Evolutionary conservation across 2,113 vertebrate species (phyloP).

Genomic region (Lamprotornis superbus): DNA sequence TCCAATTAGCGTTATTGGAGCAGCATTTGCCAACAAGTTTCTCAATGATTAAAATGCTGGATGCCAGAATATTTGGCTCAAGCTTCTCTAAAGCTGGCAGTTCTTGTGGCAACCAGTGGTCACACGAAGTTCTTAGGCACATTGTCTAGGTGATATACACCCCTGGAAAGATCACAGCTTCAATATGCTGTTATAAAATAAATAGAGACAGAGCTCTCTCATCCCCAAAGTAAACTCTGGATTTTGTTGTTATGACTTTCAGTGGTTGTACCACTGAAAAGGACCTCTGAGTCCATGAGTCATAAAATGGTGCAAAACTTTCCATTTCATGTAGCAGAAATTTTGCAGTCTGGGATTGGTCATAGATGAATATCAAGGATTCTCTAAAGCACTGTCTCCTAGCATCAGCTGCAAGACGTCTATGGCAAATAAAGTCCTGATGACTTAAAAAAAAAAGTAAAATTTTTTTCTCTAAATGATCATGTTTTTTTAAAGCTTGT

Average conservation of each 20-base stretch:
- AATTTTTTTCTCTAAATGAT: neutral
- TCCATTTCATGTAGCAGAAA: neutral
- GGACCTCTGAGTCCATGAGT: neutral
- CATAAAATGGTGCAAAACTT: neutral
- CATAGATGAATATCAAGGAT: neutral
- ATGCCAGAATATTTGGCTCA: neutral
- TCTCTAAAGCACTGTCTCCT: neutral
- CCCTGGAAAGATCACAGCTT: neutral
- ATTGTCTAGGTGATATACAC: neutral
- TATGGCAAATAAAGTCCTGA: neutral
- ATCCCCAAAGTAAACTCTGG: neutral
- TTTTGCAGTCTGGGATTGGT: neutral
- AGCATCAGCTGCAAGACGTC: neutral
- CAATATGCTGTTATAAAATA: neutral
- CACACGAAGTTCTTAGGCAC: neutral
- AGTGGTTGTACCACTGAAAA: neutral
- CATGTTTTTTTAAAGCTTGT: neutral
- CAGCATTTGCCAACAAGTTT: neutral
- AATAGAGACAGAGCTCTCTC: neutral
- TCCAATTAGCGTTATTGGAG: neutral
- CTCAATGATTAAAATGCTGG: neutral
- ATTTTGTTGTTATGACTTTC: neutral
- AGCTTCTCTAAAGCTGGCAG: neutral
- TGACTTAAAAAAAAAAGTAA: neutral
- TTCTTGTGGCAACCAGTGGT: neutral